A percentile compares a stretch with the other conserved stretches of the same genome.
Evolutionary conservation across 2,888 invertebrate genomes (phyloP).

Genomic region (Lithophane semibrunnea): DNA sequence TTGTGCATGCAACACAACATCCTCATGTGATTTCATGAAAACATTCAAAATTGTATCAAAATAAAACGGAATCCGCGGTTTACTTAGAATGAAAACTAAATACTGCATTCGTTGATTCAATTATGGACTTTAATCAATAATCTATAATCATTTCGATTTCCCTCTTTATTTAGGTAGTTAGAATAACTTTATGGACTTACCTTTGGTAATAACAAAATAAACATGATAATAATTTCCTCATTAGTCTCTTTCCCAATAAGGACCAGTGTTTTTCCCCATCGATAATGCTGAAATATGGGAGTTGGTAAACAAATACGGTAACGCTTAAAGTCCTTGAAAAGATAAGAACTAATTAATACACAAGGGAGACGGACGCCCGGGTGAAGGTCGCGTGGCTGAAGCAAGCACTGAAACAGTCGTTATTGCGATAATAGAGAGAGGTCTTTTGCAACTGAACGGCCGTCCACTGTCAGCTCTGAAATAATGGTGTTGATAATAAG

Average conservation of each 20-base stretch:
- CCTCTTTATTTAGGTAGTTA: neutral
- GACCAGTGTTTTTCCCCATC: neutral
- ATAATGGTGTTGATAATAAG: neutral
- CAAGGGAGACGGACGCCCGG: too few relatives aligned
- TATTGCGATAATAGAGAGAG: too few relatives aligned
- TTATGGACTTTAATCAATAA: neutral
- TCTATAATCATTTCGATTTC: neutral
- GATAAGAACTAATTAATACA: neutral
- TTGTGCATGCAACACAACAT: neutral
- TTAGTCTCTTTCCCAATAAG: neutral
- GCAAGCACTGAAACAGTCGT: neutral
- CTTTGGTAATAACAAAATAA: neutral
- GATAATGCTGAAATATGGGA: too few relatives aligned
- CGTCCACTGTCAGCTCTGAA: too few relatives aligned
- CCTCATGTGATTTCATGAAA: neutral
- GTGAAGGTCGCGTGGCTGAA: neutral
- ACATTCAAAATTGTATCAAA: neutral
- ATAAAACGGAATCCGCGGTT: neutral
- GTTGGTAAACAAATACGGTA: neutral
- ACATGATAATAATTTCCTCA: neutral
- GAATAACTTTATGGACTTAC: neutral
- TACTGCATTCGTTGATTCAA: neutral
- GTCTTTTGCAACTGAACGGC: neutral
- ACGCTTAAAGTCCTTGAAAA: neutral
- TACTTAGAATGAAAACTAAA: neutral